Base-by-base conservation (phyloP, 2,797 vertebrate genomes). In the Siniperca obscura region DNA sequence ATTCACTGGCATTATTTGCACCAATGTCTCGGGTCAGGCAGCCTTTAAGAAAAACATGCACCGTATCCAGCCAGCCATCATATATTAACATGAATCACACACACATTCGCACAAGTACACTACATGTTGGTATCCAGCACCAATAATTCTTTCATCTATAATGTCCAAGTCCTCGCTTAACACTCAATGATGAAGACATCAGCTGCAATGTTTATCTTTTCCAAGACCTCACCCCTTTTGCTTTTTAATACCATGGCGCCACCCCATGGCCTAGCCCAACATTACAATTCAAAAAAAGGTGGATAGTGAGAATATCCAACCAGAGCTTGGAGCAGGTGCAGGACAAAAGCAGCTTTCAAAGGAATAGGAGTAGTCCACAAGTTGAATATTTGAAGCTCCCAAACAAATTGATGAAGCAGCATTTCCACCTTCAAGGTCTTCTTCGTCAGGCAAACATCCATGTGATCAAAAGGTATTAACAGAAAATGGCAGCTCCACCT, bases 221-320 rank as follows among this genome's bases (percentile, higher is more conserved):
- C 65, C 16, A 17, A 34, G 48, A 65, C 91, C 88, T 90, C 90
- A 88, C 84, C 89, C 88, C 34, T 80, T 74, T 88, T 74, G 10
- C 46, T 87, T 84, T 87, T 44, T 73, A 19, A 77, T 55, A 25
- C 60, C 13, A 74, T 73, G 86, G 74, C 5, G 10, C 93, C 92
- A 78, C 87, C 93, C 76, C 13, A 34, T 90, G 93, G 83, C 27
- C 3, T 1, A 1, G 7, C 0, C 1, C 0, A 16, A 13, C 27
- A 87, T 81, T 87, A 71, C 85, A 89, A 17, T 4, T 46, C 7
- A 34, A 4, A 50, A 61, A 21, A 4, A 21, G 10, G 5, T 57
- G 27, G 27, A 8, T 0, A 25, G 2, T n/a, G 17, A 68, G 13
- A n/a, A 12, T 10, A 42, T 22, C 13, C 1, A 36, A 19, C 12